Percentiles rank a stretch among this genome's conserved stretches.
Conservation (phyloP, 1,140 invertebrate genomes). For the Bradynema listronoti region DNA sequence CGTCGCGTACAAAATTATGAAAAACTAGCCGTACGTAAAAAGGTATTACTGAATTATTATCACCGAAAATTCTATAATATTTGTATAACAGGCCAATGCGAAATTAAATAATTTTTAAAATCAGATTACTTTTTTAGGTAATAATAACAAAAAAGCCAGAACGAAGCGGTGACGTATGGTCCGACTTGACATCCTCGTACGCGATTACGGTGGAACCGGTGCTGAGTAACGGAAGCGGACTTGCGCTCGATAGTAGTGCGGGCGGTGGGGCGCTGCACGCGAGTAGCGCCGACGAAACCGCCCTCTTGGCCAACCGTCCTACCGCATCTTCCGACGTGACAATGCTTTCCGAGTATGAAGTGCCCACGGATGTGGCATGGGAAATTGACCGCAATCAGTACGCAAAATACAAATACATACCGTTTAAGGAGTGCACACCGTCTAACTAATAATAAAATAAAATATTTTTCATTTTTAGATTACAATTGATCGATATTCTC, state of each 20-base stretch:
- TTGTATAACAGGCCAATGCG: background rate
- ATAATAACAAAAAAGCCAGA: slow-evolving; percentile 49
- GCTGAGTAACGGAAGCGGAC: slow-evolving; percentile 6
- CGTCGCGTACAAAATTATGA: slow-evolving; percentile 41
- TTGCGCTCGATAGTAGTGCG: background rate
- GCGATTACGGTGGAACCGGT: slow-evolving; percentile 51
- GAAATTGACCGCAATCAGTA: slow-evolving; percentile 49
- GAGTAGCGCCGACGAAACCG: slow-evolving; percentile 18
- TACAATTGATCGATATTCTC: slow-evolving; percentile 41
- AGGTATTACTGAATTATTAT: slow-evolving; percentile 17
- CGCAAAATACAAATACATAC: background rate
- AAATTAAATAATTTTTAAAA: slow-evolving; percentile 6
- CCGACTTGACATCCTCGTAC: slow-evolving; percentile 50
- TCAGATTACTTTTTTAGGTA: slow-evolving; percentile 35
- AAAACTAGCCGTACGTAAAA: slow-evolving; percentile 46
- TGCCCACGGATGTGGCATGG: slow-evolving; percentile 51
- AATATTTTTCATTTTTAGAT: slow-evolving; percentile 41
- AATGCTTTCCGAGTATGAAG: slow-evolving; percentile 51
- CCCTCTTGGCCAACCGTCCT: too few relatives aligned
- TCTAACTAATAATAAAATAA: too few relatives aligned
- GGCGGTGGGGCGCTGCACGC: slow-evolving; percentile 2
- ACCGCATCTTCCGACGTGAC: slow-evolving; percentile 40
- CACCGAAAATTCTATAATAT: slow-evolving; percentile 9
- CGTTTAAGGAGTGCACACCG: too few relatives aligned
- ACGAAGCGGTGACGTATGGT: slow-evolving; percentile 38